These are phyloP conservation scores for Caenorhabditis tropicalis DNA, from an alignment of 1,140 invertebrate genomes.

Conservation along the genomic window DNA sequence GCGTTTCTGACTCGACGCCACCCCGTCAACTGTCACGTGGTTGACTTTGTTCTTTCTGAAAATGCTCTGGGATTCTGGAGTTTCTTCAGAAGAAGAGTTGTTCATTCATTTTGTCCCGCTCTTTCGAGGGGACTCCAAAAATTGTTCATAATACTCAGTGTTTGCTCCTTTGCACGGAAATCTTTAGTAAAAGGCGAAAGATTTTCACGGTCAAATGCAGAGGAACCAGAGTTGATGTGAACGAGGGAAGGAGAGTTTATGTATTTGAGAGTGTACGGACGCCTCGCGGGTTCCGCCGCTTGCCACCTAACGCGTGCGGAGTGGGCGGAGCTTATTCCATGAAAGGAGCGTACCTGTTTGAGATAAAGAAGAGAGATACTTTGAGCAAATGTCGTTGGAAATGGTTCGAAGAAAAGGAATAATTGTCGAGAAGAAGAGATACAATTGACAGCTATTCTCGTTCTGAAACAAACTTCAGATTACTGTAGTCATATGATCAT, in stretches of 20 bases:
- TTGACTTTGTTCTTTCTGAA: constrained; percentile 22
- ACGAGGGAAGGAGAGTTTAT: background rate
- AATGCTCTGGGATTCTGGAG: too few relatives aligned
- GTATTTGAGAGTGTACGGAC: background rate
- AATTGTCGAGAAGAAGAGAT: background rate
- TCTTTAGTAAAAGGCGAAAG: constrained; percentile 57
- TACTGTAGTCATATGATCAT: background rate
- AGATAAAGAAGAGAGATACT: constrained; percentile 12
- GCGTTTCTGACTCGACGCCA: constrained; percentile 18
- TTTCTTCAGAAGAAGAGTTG: background rate
- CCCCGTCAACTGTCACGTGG: constrained; percentile 25
- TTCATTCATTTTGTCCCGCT: constrained; percentile 29
- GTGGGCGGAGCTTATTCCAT: background rate
- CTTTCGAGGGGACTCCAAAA: constrained; percentile 48
- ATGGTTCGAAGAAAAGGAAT: constrained; percentile 34
- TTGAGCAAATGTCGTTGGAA: background rate
- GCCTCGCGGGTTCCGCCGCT: background rate
- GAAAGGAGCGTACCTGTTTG: background rate
- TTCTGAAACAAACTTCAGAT: background rate
- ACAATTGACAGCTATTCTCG: background rate
- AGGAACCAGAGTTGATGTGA: constrained; percentile 8
- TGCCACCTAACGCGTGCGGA: background rate
- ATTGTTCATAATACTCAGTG: constrained; percentile 29
- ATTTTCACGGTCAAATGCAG: constrained; percentile 51
- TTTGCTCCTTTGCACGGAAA: constrained; percentile 53